Evolutionary conservation across 2,888 invertebrate species (phyloP).

Genomic region (Eilema caniola): DNA sequence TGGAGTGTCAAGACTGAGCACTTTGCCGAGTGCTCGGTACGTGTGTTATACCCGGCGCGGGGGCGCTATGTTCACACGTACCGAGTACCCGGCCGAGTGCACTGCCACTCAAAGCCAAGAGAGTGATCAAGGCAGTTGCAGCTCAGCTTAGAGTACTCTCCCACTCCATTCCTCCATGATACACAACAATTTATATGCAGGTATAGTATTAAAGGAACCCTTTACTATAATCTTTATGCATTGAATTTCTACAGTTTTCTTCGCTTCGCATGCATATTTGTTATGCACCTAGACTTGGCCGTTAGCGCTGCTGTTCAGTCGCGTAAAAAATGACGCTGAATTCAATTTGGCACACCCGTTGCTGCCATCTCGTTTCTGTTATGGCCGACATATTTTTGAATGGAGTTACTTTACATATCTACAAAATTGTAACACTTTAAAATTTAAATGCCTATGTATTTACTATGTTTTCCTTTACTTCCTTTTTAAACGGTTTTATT

Average conservation of each 20-base stretch:
- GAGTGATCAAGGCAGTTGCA: too few species aligned
- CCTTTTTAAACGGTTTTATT: too few species aligned
- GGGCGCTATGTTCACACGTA: too few species aligned
- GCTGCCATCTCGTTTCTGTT: conserved; percentile 38
- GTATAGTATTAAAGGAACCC: not conserved
- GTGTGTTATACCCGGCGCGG: too few species aligned
- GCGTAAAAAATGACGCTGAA: conserved; percentile 51
- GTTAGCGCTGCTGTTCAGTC: conserved; percentile 37
- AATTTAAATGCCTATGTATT: conserved; percentile 22
- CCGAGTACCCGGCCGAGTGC: too few species aligned
- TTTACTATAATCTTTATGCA: conserved; percentile 19
- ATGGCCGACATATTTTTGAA: conserved; percentile 31
- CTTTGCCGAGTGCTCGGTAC: too few species aligned
- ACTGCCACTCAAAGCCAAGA: too few species aligned
- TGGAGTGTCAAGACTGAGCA: too few species aligned
- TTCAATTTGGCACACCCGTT: conserved; percentile 58
- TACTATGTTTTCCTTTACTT: not conserved
- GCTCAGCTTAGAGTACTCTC: too few species aligned
- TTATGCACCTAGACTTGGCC: conserved; percentile 32
- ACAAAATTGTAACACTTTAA: conserved; percentile 19
- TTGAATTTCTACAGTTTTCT: conserved; percentile 18
- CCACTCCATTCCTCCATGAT: not conserved
- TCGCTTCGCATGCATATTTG: conserved; percentile 30
- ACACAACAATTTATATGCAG: not conserved
- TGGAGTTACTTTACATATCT: conserved; percentile 13